Base-by-base conservation (phyloP, 2,797 vertebrate genomes). In the Enteromius fasciolatus region DNA sequence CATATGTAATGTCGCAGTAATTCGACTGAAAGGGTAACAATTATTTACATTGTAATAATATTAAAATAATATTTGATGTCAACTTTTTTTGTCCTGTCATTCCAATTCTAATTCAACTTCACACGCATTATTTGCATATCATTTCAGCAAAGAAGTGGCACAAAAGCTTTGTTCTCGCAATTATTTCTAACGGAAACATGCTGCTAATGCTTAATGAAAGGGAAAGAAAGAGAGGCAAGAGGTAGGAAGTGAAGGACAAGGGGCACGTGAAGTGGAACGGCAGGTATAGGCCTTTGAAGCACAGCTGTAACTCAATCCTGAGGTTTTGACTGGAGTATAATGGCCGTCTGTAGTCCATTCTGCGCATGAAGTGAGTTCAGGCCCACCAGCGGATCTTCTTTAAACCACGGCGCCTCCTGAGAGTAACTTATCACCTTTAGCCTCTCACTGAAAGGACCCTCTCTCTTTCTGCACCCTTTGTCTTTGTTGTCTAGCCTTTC, bases 351-450 rank as follows among this genome's bases (percentile, higher is more conserved):
- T 25, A 63, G 74, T 78, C 80, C 61, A 84, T 84, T 84, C 83
- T 80, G 69, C 20, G 5, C 72, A 68, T 36, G 50, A 23, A 33
- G 72, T 12, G 66, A 78, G 50, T 61, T 46, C 50, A 73, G 83
- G 73, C 83, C 67, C 73, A 81, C n/a, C 78, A 66, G 54, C 36
- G 20, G 76, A 57, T 79, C 69, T 66, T 66, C 54, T 54, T 76
- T 57, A 81, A 72, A 67, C 36, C 76, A 63, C 41, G 57, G 50
- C 20, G 59, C 54, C 80, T 85, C 57, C 76, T 69, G 69, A 33
- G 57, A 82, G 76, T 9, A 85, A 76, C 86, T 76, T 76, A 82
- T 89, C 82, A 73, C 87, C 87, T 82, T 67, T 81, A 85, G 86
- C 87, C 88, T 85, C 54, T 82, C 61, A 41, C 74, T 83, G 77